These are phyloP conservation scores for Cossypha niveicapilla DNA, from an alignment of 2,797 vertebrate genomes.

Conservation along the genomic window DNA sequence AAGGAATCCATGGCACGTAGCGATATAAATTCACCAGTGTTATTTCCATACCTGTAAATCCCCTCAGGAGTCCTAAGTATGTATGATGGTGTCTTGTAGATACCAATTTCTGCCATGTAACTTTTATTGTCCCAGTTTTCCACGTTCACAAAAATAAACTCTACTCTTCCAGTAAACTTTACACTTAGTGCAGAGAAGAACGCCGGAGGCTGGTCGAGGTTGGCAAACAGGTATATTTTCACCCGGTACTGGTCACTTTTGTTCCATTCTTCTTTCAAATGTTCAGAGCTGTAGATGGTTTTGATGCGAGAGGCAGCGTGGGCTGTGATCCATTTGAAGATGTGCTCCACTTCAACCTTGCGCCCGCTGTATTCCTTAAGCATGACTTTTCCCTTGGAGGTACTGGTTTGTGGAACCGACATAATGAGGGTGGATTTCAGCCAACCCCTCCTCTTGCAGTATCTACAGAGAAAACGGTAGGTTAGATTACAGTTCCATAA, in stretches of 20 bases:
- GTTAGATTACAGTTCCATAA: neutral
- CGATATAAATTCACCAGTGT: conserved; percentile 92
- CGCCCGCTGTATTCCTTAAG: conserved; percentile 90
- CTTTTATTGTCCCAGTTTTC: conserved; percentile 88
- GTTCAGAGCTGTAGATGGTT: conserved; percentile 83
- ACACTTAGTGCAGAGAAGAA: conserved; percentile 96
- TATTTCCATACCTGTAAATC: conserved; percentile 93
- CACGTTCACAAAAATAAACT: conserved; percentile 96
- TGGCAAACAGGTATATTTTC: conserved; percentile 94
- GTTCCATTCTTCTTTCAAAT: conserved; percentile 89
- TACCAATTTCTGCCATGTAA: conserved; percentile 84
- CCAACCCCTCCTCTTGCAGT: conserved; percentile 91
- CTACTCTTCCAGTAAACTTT: conserved; percentile 96
- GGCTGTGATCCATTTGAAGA: conserved; percentile 97
- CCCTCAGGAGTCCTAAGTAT: conserved; percentile 95
- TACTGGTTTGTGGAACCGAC: conserved; percentile 94
- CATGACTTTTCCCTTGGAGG: conserved; percentile 97
- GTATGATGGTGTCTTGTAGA: conserved; percentile 88
- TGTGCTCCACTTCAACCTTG: conserved; percentile 86
- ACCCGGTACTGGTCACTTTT: conserved; percentile 82
- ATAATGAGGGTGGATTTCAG: conserved; percentile 93
- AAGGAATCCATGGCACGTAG: conserved; percentile 95
- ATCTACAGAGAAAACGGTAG: conserved; percentile 65
- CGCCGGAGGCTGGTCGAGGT: conserved; percentile 88
- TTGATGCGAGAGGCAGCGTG: conserved; percentile 93